Conservation (phyloP, 2,888 invertebrate genomes). For the Opisthograptis luteolata region DNA sequence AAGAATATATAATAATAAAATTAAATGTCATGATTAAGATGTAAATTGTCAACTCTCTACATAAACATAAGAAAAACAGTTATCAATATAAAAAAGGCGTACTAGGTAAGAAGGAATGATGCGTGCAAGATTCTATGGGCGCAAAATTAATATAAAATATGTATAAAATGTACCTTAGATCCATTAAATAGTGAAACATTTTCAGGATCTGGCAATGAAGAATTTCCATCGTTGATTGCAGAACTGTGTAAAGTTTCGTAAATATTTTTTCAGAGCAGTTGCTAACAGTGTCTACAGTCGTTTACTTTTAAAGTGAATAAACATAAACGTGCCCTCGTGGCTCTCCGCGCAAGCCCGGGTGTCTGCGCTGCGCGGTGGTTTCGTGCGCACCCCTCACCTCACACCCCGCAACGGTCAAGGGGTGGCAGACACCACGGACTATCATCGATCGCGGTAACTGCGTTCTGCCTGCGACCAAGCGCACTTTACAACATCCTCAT, state of each 20-base stretch:
- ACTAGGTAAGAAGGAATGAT: conserved; percentile 9
- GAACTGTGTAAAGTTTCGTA: conserved; percentile 5
- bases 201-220: conserved; percentile 36
- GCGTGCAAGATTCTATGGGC: conserved; percentile 13
- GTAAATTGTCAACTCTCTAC: too few species aligned
- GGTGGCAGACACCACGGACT: conserved; percentile 55
- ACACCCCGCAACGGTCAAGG: conserved; percentile 47
- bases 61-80: not conserved
- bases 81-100: conserved; percentile 4
- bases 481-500: conserved; percentile 26
- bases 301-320: conserved; percentile 41
- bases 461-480: conserved; percentile 44
- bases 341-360: conserved; percentile 41
- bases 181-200: conserved; percentile 34
- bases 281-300: conserved; percentile 31
- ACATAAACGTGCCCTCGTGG: conserved; percentile 39
- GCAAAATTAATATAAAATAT: conserved; percentile 25
- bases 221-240: conserved; percentile 29
- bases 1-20: too few species aligned
- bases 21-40: too few species aligned
- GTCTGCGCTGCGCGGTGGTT: conserved; percentile 65
- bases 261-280: conserved; percentile 8
- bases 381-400: conserved; percentile 60
- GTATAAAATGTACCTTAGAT: conserved; percentile 36
- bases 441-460: conserved; percentile 64